Evolutionary conservation across 2,797 vertebrate species (phyloP).

Genomic region (Aselliscus stoliczkanus): DNA sequence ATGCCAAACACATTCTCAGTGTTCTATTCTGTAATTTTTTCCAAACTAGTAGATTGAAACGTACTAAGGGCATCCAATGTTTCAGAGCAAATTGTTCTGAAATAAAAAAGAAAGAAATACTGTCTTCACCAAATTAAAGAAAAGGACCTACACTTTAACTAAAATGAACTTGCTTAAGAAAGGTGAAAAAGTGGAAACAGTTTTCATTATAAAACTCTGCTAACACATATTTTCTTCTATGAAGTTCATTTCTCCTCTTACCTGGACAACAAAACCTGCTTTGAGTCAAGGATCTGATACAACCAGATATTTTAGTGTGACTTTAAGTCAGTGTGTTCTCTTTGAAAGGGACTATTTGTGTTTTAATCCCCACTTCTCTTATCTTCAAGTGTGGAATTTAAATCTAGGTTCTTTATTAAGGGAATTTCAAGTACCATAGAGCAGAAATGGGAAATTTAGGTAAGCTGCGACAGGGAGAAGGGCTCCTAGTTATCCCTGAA

Average conservation of each 20-base stretch:
- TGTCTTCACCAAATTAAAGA: background rate
- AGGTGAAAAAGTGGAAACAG: background rate
- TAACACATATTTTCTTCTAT: conserved; percentile 19
- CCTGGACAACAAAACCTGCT: conserved; percentile 53
- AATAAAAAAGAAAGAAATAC: background rate
- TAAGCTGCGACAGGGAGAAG: background rate
- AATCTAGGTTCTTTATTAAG: conserved; percentile 57
- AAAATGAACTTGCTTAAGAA: conserved; percentile 13
- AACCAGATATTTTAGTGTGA: conserved; percentile 51
- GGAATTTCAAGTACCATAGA: conserved; percentile 55
- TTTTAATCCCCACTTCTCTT: conserved; percentile 55
- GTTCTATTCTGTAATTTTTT: background rate
- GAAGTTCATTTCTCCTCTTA: conserved; percentile 32
- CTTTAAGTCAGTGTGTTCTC: conserved; percentile 40
- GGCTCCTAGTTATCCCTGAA: background rate
- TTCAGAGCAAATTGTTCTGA: background rate
- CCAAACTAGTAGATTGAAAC: background rate
- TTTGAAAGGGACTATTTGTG: conserved; percentile 63
- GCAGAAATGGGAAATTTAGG: background rate
- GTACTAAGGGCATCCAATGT: background rate
- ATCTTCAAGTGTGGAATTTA: conserved; percentile 71
- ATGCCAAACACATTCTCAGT: background rate
- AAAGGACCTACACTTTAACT: background rate
- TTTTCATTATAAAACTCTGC: background rate
- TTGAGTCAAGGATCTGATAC: conserved; percentile 66